These are phyloP conservation scores for Tryphoninae sp. DNA, from an alignment of 2,888 invertebrate species.

Conservation along the genomic window DNA sequence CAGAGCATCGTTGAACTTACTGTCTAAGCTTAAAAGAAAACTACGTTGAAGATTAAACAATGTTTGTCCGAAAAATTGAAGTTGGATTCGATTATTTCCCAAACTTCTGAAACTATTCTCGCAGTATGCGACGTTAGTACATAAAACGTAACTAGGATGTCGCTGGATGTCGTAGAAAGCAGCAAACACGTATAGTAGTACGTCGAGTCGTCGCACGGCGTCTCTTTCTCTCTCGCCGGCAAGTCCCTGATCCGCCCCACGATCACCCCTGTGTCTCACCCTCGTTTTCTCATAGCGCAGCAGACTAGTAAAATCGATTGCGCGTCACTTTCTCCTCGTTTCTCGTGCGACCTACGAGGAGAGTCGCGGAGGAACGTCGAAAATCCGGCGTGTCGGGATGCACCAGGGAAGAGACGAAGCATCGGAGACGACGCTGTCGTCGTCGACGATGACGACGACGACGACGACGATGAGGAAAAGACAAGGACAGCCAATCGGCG, in stretches of 20 bases:
- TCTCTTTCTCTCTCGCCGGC: not conserved
- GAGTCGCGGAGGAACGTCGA: slow-evolving; percentile 1
- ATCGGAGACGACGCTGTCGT: not conserved
- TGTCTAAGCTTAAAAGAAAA: slow-evolving; percentile 50
- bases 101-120: not conserved
- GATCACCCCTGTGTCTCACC: not conserved
- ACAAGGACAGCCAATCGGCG: not conserved
- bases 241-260: not conserved
- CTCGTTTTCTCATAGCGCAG: slow-evolving; percentile 14
- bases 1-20: slow-evolving; percentile 61
- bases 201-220: not conserved
- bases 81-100: not conserved
- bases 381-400: slow-evolving; percentile 1
- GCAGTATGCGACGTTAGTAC: not conserved
- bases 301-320: slow-evolving; percentile 39
- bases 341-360: not conserved
- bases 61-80: not conserved
- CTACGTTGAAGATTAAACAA: not conserved
- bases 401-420: not conserved
- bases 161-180: not conserved
- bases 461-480: not conserved
- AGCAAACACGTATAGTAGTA: slow-evolving; percentile 3
- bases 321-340: slow-evolving; percentile 50
- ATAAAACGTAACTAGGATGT: not conserved
- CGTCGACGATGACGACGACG: no score